Conservation (phyloP, 2,113 vertebrate species). For the Mastomys coucha region DNA sequence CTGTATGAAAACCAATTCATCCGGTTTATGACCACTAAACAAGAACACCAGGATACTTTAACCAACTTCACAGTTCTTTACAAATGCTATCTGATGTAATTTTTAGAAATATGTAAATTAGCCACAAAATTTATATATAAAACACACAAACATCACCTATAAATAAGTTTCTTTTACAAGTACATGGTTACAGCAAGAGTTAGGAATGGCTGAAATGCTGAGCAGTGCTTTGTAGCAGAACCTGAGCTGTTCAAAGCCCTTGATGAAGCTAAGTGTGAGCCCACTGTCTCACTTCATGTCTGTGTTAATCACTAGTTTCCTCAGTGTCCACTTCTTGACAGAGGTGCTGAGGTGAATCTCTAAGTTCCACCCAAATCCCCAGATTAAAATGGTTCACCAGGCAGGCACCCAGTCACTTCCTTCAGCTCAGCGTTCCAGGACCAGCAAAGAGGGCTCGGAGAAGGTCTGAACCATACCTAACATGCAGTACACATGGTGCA, state of each 20-base stretch:
- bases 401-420: not conserved
- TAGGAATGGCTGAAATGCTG: rapidly evolving
- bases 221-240: rapidly evolving
- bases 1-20: not conserved
- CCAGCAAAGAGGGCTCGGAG: not conserved
- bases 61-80: not conserved
- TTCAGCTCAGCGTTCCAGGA: not conserved
- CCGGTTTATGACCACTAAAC: rapidly evolving
- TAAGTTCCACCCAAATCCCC: not conserved
- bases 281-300: not conserved
- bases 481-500: rapidly evolving
- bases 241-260: rapidly evolving
- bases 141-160: not conserved
- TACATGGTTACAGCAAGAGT: not conserved
- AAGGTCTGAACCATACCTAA: not conserved
- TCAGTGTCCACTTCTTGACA: not conserved
- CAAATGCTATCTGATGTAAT: not conserved
- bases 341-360: not conserved
- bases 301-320: not conserved
- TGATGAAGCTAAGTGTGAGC: no score
- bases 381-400: no score
- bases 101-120: not conserved
- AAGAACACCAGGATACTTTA: not conserved
- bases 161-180: not conserved
- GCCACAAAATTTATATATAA: not conserved